phyloP scores from a whole-genome alignment of 1,140 invertebrate genomes.

The Aphelenchoides besseyi region DNA sequence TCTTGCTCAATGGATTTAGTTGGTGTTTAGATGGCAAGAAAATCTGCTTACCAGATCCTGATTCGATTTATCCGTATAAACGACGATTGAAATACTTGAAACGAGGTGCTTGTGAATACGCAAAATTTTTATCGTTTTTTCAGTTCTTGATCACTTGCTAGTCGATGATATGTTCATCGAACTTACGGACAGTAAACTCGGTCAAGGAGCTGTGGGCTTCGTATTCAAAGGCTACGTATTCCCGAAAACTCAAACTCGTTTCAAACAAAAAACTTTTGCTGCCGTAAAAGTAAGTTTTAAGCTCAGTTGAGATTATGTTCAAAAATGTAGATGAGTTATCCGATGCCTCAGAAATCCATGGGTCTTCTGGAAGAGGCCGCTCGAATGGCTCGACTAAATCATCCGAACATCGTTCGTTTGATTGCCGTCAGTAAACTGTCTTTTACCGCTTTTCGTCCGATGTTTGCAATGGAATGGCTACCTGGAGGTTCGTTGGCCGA shows the following conservation, averaged over 20 bases:
- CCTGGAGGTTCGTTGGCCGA: conserved; percentile 53
- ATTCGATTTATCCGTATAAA: conserved; percentile 57
- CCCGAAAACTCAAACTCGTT: conserved; percentile 56
- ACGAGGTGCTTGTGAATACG: conserved; percentile 40
- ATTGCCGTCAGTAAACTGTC: conserved; percentile 60
- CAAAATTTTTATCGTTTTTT: no score
- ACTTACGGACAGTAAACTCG: conserved; percentile 53
- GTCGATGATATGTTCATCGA: conserved; percentile 58
- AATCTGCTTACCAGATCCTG: conserved; percentile 52
- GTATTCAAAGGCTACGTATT: conserved; percentile 59
- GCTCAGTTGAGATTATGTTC: conserved; percentile 8
- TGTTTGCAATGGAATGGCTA: conserved; percentile 61
- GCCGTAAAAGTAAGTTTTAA: conserved; percentile 48
- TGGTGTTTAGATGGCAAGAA: conserved; percentile 55
- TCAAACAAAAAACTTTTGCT: conserved; percentile 57
- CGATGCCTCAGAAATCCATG: conserved; percentile 57
- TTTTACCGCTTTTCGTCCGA: conserved; percentile 55
- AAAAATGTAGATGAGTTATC: conserved; percentile 52
- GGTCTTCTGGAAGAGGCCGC: conserved; percentile 56
- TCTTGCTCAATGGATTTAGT: conserved; percentile 7
- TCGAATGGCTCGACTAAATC: conserved; percentile 48
- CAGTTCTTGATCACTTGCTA: conserved; percentile 45
- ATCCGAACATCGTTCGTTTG: conserved; percentile 53
- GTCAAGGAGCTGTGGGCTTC: conserved; percentile 57
- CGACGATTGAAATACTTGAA: conserved; percentile 47